Percentiles rank a stretch among this genome's conserved stretches.
These are phyloP conservation scores for Philotrypesis tridentata DNA, from an alignment of 1,140 invertebrate species.

Conservation along the genomic window DNA sequence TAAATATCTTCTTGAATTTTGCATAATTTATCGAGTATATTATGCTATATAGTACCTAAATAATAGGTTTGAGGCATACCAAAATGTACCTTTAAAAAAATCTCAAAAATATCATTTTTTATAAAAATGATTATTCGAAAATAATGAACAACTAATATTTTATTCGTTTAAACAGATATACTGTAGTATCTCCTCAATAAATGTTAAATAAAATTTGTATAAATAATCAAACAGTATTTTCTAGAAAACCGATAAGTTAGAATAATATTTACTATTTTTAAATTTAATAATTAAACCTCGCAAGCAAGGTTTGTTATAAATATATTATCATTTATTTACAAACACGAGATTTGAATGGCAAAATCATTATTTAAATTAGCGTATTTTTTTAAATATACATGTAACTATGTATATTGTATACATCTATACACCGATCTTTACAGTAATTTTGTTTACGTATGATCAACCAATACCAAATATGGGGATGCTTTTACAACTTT, in stretches of 20 bases:
- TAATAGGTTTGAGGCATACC: no score
- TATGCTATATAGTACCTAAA: no score
- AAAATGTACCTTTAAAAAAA: no score
- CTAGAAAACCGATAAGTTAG: no score
- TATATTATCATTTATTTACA: slow-evolving; percentile 33
- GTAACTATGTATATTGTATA: not conserved
- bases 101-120: no score
- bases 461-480: slow-evolving; percentile 14
- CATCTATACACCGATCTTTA: slow-evolving; percentile 8
- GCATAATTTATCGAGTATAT: no score
- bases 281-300: not conserved
- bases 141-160: no score
- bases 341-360: not conserved
- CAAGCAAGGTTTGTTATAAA: not conserved
- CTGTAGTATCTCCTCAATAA: no score
- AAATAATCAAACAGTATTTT: no score
- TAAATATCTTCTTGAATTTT: not conserved
- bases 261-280: not conserved
- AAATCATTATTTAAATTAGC: not conserved
- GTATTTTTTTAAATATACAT: not conserved
- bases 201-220: no score
- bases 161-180: no score
- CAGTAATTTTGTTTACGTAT: slow-evolving; percentile 38
- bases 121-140: no score
- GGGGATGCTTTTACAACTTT: slow-evolving; percentile 13